Evolutionary conservation across 2,113 vertebrate genomes (phyloP).

Genomic region (Hemibagrus wyckioides): DNA sequence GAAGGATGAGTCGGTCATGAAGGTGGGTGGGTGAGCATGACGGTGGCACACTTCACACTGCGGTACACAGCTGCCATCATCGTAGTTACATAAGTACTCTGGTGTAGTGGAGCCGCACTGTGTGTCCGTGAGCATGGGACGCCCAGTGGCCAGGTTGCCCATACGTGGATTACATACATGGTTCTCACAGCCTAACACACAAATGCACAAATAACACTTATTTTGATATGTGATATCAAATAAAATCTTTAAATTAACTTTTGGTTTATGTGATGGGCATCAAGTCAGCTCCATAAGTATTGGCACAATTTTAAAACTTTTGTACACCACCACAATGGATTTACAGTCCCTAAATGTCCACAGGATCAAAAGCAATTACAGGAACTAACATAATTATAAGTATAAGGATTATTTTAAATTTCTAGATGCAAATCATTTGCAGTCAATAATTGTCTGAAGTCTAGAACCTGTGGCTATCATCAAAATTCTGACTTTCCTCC

Average conservation of each 20-base stretch:
- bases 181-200: conserved; percentile 73
- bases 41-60: conserved; percentile 81
- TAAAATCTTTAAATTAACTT: not conserved
- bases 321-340: not conserved
- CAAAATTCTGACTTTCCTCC: not conserved
- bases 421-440: not conserved
- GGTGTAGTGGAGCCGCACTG: conserved; percentile 78
- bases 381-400: not conserved
- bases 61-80: conserved; percentile 60
- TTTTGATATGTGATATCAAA: not conserved
- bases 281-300: not conserved
- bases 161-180: conserved; percentile 91
- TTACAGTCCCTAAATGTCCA: not conserved
- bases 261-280: not conserved
- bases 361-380: not conserved
- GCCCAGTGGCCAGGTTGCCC: conserved; percentile 89
- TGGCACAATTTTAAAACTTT: not conserved
- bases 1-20: conserved; percentile 96
- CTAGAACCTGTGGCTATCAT: not conserved
- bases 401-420: not conserved
- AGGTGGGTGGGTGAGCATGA: conserved; percentile 80
- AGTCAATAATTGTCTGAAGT: not conserved
- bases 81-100: conserved; percentile 82
- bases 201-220: conserved; percentile 12
- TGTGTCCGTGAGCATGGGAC: conserved; percentile 81